A percentile compares a stretch with the other conserved stretches of the same genome.
Conservation (phyloP, 2,888 invertebrate genomes). For the Urechis unicinctus region DNA sequence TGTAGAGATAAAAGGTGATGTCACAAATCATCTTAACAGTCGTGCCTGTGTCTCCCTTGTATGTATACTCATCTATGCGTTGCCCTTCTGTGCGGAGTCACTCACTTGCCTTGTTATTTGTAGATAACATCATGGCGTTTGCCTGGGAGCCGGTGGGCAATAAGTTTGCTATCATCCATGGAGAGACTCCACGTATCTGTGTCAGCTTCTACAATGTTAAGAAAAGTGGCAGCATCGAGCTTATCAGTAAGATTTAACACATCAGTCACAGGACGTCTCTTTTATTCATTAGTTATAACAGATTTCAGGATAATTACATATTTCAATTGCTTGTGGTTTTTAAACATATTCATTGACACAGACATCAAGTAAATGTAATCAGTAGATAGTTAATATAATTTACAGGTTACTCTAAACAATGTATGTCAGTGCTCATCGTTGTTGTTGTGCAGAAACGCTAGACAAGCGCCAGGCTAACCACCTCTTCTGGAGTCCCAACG, state of each 20-base stretch:
- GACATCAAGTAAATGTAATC: too few species aligned
- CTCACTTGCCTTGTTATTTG: not conserved
- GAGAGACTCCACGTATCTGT: conserved; percentile 70
- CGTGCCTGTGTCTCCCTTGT: not conserved
- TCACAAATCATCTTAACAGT: not conserved
- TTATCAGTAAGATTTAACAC: conserved; percentile 69
- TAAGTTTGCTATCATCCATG: conserved; percentile 94
- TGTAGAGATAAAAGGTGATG: conserved; percentile 74
- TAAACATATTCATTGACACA: too few species aligned
- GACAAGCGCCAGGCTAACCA: conserved; percentile 65
- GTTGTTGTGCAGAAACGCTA: conserved; percentile 60
- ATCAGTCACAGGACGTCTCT: not conserved
- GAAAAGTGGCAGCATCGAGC: conserved; percentile 79
- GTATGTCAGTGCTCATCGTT: conserved; percentile 1
- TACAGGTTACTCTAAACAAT: too few species aligned
- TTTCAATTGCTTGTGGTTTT: too few species aligned
- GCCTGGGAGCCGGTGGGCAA: conserved; percentile 97
- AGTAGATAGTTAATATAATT: not conserved
- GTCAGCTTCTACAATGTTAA: conserved; percentile 91
- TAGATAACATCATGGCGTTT: conserved; percentile 65
- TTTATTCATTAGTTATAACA: not conserved
- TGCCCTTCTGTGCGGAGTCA: not conserved
- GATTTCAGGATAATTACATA: not conserved
- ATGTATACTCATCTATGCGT: not conserved
- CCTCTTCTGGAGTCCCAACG: conserved; percentile 85